These are phyloP conservation scores for Mechanitis mazaeus DNA, from an alignment of 2,888 invertebrate genomes.

Conservation along the genomic window DNA sequence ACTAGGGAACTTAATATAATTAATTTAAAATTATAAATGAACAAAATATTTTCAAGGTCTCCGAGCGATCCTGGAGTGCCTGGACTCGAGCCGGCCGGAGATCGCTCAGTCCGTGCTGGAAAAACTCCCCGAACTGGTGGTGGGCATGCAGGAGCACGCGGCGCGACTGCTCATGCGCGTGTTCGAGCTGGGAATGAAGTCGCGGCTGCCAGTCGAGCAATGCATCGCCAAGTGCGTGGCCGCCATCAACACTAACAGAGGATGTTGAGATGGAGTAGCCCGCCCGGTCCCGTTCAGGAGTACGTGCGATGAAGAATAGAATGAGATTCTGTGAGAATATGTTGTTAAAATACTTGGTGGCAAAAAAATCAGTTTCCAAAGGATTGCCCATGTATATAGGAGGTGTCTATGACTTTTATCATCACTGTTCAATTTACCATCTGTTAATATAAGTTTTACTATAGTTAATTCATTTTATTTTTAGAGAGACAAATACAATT, in stretches of 20 bases:
- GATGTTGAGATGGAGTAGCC: conserved; percentile 72
- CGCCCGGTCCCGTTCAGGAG: conserved; percentile 5
- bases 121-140: conserved; percentile 87
- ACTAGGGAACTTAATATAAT: neutral
- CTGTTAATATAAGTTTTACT: too few species aligned
- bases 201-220: conserved; percentile 84
- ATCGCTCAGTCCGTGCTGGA: conserved; percentile 87
- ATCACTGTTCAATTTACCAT: too few species aligned
- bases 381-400: neutral
- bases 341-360: neutral
- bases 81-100: conserved; percentile 87
- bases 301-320: neutral
- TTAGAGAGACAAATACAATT: too few species aligned
- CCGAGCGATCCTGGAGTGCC: conserved; percentile 86
- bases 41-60: conserved; percentile 69
- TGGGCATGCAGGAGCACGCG: conserved; percentile 91
- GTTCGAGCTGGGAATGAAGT: conserved; percentile 88
- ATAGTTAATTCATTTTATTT: too few species aligned
- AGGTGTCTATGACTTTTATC: too few species aligned
- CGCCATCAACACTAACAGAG: conserved; percentile 88
- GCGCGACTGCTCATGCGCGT: conserved; percentile 85
- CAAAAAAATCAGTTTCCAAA: neutral
- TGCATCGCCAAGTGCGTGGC: conserved; percentile 88
- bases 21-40: too few species aligned
- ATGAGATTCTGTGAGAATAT: neutral